Percentiles rank a stretch among this genome's conserved stretches.
phyloP scores from a whole-genome alignment of 92 coral and sea anemone genomes.

The Siderastrea siderea region DNA sequence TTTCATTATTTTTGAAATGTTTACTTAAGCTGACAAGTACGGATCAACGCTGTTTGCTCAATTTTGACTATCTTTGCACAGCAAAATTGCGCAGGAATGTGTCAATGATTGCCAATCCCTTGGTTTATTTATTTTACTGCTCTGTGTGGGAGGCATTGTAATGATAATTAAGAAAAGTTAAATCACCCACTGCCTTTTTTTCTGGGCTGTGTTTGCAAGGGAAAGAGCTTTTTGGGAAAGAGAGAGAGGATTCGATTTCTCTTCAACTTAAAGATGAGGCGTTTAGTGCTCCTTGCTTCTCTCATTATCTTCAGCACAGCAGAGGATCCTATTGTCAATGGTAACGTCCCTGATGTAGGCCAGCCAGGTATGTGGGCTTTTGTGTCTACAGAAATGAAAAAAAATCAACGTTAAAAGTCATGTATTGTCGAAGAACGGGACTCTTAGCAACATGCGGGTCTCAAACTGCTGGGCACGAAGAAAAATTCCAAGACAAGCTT shows the following conservation, averaged over 20 bases:
- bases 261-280: constrained; percentile 5
- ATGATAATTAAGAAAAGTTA: constrained; percentile 28
- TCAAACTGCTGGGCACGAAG: too few relatives aligned
- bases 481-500: too few relatives aligned
- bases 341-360: constrained; percentile 18
- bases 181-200: neutral
- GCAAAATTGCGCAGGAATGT: constrained; percentile 35
- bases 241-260: neutral
- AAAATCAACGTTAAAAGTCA: neutral
- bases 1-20: constrained; percentile 9
- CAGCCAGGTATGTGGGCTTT: constrained; percentile 30
- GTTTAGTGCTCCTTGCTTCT: constrained; percentile 5
- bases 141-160: constrained; percentile 41
- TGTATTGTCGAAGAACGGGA: neutral
- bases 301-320: constrained; percentile 14
- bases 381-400: neutral
- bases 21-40: constrained; percentile 16
- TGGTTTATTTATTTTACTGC: constrained; percentile 6
- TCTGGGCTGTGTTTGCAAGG: constrained; percentile 3
- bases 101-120: constrained; percentile 14
- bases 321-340: constrained; percentile 1
- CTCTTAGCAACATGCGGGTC: too few relatives aligned
- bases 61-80: constrained; percentile 28
- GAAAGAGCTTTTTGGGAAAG: neutral
- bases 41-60: constrained; percentile 9